These are phyloP conservation scores for Hyles lineata DNA, from an alignment of 2,888 invertebrate genomes.

Conservation along the genomic window DNA sequence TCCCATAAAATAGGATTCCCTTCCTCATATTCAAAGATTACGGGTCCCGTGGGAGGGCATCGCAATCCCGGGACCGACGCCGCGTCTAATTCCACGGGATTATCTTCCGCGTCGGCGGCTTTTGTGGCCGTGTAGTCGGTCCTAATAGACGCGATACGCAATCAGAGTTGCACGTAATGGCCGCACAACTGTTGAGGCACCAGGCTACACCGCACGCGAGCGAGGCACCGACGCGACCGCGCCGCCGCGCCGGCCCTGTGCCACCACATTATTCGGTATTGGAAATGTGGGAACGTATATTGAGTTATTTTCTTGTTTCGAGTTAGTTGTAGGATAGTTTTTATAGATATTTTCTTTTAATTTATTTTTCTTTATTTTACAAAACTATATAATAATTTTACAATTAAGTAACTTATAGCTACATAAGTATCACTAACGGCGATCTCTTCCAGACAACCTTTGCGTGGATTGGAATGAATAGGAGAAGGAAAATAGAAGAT, in stretches of 20 bases:
- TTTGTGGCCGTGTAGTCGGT: conserved; percentile 70
- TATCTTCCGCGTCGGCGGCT: conserved; percentile 67
- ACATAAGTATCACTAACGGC: too few species aligned
- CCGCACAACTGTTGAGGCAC: conserved; percentile 15
- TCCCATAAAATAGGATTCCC: conserved; percentile 31
- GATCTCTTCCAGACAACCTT: too few species aligned
- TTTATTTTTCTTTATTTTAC: too few species aligned
- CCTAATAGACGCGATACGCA: conserved; percentile 72
- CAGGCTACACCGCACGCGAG: conserved; percentile 16
- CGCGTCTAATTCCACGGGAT: conserved; percentile 50
- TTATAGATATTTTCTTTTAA: not conserved
- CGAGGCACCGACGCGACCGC: not conserved
- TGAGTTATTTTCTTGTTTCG: not conserved
- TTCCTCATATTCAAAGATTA: conserved; percentile 31
- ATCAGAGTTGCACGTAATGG: conserved; percentile 50
- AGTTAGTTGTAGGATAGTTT: not conserved
- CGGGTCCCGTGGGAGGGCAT: conserved; percentile 31
- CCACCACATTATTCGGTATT: conserved; percentile 23
- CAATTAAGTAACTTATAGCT: too few species aligned
- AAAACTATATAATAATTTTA: too few species aligned
- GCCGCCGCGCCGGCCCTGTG: not conserved
- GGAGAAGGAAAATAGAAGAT: too few species aligned
- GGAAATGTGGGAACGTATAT: conserved; percentile 34
- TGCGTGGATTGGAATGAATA: too few species aligned
- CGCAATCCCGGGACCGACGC: conserved; percentile 31